Base-by-base conservation (phyloP, 92 coral and sea anemone genomes). In the Porites divaricata region DNA sequence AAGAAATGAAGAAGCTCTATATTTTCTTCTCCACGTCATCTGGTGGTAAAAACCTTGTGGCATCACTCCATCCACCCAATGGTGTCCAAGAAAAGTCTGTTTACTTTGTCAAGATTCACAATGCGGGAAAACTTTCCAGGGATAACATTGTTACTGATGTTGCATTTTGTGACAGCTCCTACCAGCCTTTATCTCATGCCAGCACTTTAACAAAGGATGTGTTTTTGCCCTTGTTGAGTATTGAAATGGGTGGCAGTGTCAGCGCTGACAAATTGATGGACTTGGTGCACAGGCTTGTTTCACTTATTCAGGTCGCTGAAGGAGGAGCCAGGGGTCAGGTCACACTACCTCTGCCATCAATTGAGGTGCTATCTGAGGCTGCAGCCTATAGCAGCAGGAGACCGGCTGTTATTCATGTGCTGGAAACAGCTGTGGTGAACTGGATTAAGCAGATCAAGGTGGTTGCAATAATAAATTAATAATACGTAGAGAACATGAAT, bases 231-330 rank as follows among this genome's bases (percentile, higher is more conserved):
- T 82, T 97, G 83, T 81, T 97, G 82, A 97, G 99, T 75, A 97
- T 97, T 78, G 99, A 97, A 86, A 93, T 95, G 98, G 99, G 98
- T 70, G 99, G 98, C 12, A 84, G 97, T 61, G 99, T 97, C 50
- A 97, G 97, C 86, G 95, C 94, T n/a, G 99, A 97, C 71, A 97
- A 97, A 88, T 83, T 97, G 65, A 97, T 97, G 99, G 99, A 97
- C 88, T 82, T 97, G 72, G 80, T 97, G 51, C 99, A 97, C 87
- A 88, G 99, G 67, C 88, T 97, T 11, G 99, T 95, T 63, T 92
- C 99, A 54, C 91, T 89, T 76, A 67, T 97, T 80, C 98, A 97
- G 81, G 98, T 93, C 15, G 87, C 93, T 41, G 98, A 92, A 59
- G 99, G 99, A 16, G 87, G 90, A 59, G 81, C 92, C 10, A 92